Evolutionary conservation across 2,113 vertebrate species (phyloP), one percentile per base, ranked within the genome.

Genomic region (Brachirus orientalis): DNA sequence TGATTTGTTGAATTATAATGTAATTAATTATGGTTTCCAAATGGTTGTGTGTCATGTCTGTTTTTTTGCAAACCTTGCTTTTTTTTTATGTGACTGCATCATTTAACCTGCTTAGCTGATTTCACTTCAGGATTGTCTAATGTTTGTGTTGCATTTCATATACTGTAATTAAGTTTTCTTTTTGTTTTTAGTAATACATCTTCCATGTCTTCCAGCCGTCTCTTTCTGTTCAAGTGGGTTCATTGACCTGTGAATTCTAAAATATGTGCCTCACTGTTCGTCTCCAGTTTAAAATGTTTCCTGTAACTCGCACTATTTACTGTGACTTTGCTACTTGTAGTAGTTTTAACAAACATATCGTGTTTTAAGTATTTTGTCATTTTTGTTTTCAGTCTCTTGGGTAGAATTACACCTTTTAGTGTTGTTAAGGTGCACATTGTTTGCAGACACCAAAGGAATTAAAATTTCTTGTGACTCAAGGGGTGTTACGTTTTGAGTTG

Each of bases 361-460:
- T 47, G 14, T 84, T 81, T 51, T n/a, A 54, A 57, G 65, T 46
- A 47, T 72, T 57, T 8, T 56, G 43, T 43, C 50, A 16, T 75
- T 78, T 17, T 63, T 71, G 22, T 64, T 79, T 75, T 68, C 12
- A 14, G 58, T 48, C 37, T 71, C 7, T 12, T 66, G 47, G 70
- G 35, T 68, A 59, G 55, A 5, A 18, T 69, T 11, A 47, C 57
- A 65, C 54, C 16, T 72, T 78, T 75, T 85, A 71, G 68, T 76
- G 70, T 72, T 68, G 53, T 78, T 73, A 59, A 63, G 37, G 84
- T 88, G 43, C 78, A 71, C 61, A 77, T 77, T 69, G 57, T 80
- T 80, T 88, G 54, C 82, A 84, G 86, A 88, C 91, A 91, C 89
- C 91, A 92, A 93, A 94, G 90, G 80, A 89, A 92, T 85, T 90